Evolutionary conservation across 2,888 invertebrate species (phyloP).

Genomic region (Pollenia griseotomentosa): DNA sequence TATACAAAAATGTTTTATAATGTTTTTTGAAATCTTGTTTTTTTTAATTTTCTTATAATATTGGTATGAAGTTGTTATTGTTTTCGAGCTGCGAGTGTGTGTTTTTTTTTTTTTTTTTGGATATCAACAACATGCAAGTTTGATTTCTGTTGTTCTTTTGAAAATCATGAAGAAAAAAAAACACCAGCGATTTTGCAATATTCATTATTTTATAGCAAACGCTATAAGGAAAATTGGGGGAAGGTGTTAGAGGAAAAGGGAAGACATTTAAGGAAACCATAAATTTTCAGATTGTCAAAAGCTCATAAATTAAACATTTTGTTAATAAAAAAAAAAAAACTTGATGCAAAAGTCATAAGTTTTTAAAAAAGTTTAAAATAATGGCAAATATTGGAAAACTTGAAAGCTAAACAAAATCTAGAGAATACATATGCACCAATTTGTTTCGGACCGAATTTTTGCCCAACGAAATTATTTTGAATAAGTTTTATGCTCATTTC

Average conservation of each 20-base stretch:
- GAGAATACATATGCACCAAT: too few relatives aligned
- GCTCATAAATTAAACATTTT: slow-evolving; percentile 78
- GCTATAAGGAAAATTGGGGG: not conserved
- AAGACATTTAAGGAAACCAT: slow-evolving; percentile 66
- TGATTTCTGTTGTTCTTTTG: slow-evolving; percentile 52
- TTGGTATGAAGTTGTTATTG: slow-evolving; percentile 22
- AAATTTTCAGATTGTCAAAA: slow-evolving; percentile 73
- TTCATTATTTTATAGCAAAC: slow-evolving; percentile 58
- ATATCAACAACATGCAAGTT: slow-evolving; percentile 54
- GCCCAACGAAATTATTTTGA: too few relatives aligned
- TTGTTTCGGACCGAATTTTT: too few relatives aligned
- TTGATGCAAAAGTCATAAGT: not conserved
- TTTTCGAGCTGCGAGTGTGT: slow-evolving; percentile 24
- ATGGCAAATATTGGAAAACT: too few relatives aligned
- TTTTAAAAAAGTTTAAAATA: not conserved
- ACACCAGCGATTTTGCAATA: slow-evolving; percentile 59
- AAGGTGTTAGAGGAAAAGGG: not conserved
- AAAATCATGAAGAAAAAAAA: not conserved
- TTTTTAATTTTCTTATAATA: slow-evolving; percentile 37
- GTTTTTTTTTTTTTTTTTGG: slow-evolving; percentile 16
- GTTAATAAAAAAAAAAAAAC: slow-evolving; percentile 1
- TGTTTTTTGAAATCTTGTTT: slow-evolving; percentile 47
- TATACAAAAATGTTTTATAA: slow-evolving; percentile 66
- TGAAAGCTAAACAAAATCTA: too few relatives aligned
- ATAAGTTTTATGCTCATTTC: too few relatives aligned